Conservation (phyloP, 2,797 vertebrate genomes). For the Hypotaenidia philippensis region DNA sequence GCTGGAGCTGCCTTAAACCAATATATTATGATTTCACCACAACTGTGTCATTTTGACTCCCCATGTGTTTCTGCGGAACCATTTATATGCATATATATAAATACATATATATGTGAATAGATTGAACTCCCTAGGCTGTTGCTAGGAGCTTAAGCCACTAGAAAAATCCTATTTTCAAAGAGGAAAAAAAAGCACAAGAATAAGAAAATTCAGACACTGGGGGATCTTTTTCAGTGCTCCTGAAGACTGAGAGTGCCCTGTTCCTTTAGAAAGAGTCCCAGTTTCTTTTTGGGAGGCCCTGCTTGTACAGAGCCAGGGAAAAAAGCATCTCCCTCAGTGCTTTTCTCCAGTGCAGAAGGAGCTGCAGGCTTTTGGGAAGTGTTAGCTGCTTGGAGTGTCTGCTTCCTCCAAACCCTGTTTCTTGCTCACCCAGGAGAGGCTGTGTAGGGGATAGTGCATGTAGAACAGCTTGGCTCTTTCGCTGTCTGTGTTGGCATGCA, state of each 20-base stretch:
- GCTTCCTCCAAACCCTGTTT: neutral
- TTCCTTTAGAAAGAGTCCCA: neutral
- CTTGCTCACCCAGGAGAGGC: neutral
- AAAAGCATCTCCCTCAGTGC: neutral
- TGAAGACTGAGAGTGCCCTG: fast-evolving
- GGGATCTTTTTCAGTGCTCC: neutral
- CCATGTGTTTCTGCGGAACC: neutral
- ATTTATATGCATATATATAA: neutral
- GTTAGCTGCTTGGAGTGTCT: neutral
- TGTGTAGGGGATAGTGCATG: fast-evolving
- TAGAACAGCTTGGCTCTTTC: neutral
- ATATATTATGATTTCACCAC: neutral
- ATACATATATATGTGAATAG: neutral
- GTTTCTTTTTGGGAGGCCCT: neutral
- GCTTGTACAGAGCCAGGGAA: neutral
- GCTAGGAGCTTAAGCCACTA: neutral
- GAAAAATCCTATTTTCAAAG: conserved; percentile 23
- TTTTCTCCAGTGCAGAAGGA: neutral
- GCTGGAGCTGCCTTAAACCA: neutral
- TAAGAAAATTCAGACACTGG: neutral
- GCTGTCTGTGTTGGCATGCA: neutral
- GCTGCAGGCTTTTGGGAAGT: neutral
- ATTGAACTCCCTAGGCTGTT: neutral
- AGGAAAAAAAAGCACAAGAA: neutral
- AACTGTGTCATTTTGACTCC: neutral